phyloP scores from a whole-genome alignment of 2,888 invertebrate genomes.

The Blomia tropicalis region DNA sequence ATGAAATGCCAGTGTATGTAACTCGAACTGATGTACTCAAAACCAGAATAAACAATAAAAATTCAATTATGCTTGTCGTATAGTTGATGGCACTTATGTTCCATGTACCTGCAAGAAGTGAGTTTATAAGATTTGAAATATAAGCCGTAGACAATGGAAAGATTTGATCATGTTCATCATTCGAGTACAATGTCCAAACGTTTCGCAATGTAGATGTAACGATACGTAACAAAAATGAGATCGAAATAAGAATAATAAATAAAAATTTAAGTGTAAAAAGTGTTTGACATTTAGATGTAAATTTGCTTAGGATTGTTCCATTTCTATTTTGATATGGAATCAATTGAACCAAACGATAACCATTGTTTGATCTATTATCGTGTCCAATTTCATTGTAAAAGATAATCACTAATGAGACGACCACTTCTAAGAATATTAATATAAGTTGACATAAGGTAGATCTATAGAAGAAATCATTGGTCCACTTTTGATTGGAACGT shows the following conservation, averaged over 20 bases:
- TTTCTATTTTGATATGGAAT: background rate
- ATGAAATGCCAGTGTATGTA: too few species aligned
- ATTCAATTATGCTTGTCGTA: background rate
- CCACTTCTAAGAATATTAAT: slow-evolving; percentile 1
- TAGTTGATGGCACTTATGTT: background rate
- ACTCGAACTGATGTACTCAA: background rate
- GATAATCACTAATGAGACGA: background rate
- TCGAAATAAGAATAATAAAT: slow-evolving; percentile 2
- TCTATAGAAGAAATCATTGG: background rate
- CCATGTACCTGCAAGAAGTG: background rate
- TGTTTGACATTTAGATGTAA: background rate
- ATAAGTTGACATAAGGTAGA: background rate
- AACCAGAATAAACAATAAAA: background rate
- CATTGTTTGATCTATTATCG: background rate
- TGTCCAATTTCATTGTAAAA: background rate
- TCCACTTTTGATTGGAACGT: background rate
- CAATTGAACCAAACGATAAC: background rate
- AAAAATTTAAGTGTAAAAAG: background rate
- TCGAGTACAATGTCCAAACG: background rate
- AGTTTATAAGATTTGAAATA: background rate
- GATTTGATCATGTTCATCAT: too few species aligned
- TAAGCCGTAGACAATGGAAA: background rate
- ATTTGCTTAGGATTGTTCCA: background rate
- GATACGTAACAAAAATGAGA: background rate
- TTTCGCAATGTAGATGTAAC: background rate